phyloP scores from a whole-genome alignment of 1,140 invertebrate genomes.

The Drosophila micromelanica region DNA sequence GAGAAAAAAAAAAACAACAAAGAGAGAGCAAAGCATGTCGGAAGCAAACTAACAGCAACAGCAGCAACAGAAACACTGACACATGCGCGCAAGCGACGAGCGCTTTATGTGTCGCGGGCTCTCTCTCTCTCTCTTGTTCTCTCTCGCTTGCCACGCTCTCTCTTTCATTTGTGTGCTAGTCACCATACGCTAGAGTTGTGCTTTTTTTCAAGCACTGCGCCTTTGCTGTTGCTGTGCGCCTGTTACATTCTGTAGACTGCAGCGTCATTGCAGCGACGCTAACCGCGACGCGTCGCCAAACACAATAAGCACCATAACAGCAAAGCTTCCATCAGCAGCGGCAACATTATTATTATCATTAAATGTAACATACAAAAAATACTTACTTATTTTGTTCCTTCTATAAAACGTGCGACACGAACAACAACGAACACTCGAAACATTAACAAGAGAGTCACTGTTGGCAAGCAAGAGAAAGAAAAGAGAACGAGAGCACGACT shows the following conservation, averaged over 20 bases:
- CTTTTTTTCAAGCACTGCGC: slow-evolving; percentile 14
- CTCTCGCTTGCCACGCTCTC: slow-evolving; percentile 33
- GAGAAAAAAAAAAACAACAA: slow-evolving; percentile 9
- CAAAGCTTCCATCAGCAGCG: slow-evolving; percentile 19
- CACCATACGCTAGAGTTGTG: slow-evolving; percentile 23
- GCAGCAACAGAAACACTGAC: slow-evolving; percentile 36
- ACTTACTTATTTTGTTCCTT: not conserved
- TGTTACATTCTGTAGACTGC: slow-evolving; percentile 83
- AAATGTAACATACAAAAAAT: slow-evolving; percentile 40
- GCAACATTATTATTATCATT: slow-evolving; percentile 39
- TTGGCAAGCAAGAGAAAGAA: slow-evolving; percentile 7
- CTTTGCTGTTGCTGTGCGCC: slow-evolving; percentile 57
- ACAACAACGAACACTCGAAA: slow-evolving; percentile 35
- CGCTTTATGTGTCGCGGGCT: slow-evolving; percentile 11
- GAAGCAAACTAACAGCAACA: slow-evolving; percentile 12
- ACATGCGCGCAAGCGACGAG: slow-evolving; percentile 59
- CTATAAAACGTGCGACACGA: slow-evolving; percentile 61
- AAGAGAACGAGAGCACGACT: slow-evolving; percentile 5
- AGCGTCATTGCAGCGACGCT: slow-evolving; percentile 79
- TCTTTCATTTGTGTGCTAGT: slow-evolving; percentile 10
- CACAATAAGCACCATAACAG: slow-evolving; percentile 4
- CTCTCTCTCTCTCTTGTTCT: too few relatives aligned
- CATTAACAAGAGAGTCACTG: slow-evolving; percentile 12
- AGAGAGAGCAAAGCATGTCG: slow-evolving; percentile 14
- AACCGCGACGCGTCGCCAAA: slow-evolving; percentile 18